phyloP scores from a whole-genome alignment of 2,797 vertebrate genomes.

The Lepus townsendii region DNA sequence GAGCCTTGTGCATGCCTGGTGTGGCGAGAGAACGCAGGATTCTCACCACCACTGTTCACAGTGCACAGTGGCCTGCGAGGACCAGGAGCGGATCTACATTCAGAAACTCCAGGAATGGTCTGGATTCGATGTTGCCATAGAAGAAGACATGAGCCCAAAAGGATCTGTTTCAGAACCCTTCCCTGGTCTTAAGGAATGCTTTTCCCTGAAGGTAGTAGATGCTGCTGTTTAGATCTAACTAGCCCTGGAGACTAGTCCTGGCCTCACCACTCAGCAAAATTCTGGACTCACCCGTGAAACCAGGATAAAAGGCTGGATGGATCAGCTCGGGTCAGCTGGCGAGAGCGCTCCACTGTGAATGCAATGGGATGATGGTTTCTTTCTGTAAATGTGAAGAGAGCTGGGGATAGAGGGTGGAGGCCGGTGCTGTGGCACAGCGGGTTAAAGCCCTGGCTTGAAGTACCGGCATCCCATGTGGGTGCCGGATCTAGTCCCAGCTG shows the following conservation, averaged over 20 bases:
- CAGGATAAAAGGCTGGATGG: not conserved
- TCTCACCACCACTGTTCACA: not conserved
- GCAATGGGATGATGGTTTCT: constrained; percentile 32
- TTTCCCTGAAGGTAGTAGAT: constrained; percentile 9
- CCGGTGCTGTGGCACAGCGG: too few species aligned
- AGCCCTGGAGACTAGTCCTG: not conserved
- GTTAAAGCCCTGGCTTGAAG: too few species aligned
- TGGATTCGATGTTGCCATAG: constrained; percentile 30
- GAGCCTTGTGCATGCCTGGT: not conserved
- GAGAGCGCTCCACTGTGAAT: not conserved
- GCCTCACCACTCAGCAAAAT: not conserved
- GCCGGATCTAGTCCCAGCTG: too few species aligned
- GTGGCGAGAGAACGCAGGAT: not conserved
- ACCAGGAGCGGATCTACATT: not conserved
- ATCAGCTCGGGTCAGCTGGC: not conserved
- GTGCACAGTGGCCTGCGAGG: not conserved
- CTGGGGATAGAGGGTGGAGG: not conserved
- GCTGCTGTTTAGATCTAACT: constrained; percentile 3
- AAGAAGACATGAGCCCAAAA: constrained; percentile 45
- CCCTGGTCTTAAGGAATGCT: not conserved
- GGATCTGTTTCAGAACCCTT: constrained; percentile 36
- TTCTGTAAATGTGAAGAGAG: constrained; percentile 14
- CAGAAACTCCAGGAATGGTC: constrained; percentile 13
- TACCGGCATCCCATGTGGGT: too few species aligned
- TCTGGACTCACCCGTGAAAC: constrained; percentile 24